Percentiles rank a stretch among this genome's conserved stretches.
Evolutionary conservation across 2,113 vertebrate genomes (phyloP).

Genomic region (Lates calcarifer): DNA sequence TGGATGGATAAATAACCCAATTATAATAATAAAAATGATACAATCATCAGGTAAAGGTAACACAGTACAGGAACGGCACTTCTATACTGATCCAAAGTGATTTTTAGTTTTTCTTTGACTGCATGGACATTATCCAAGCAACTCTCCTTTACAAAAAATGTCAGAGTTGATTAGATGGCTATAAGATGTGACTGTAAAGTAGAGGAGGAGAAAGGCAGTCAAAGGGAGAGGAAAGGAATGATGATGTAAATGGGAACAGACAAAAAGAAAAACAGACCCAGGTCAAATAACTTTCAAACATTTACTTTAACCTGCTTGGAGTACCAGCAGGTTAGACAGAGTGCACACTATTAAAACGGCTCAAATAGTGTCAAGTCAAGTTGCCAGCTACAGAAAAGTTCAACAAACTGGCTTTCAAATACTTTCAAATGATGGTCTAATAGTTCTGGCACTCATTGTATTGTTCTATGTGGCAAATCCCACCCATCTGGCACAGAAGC

Average conservation of each 20-base stretch:
- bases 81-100: neutral
- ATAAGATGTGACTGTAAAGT: slow-evolving; percentile 17
- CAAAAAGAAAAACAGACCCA: slow-evolving; percentile 32
- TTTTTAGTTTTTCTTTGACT: neutral
- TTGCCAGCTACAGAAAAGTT: slow-evolving; percentile 63
- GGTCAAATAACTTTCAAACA: slow-evolving; percentile 40
- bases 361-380: slow-evolving; percentile 53
- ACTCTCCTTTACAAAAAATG: slow-evolving; percentile 14
- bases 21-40: too few species aligned
- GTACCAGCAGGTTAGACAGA: slow-evolving; percentile 44
- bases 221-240: slow-evolving; percentile 9
- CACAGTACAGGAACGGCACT: neutral
- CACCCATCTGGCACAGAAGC: slow-evolving; percentile 67
- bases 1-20: neutral
- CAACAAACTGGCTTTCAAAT: slow-evolving; percentile 67
- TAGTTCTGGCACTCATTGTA: slow-evolving; percentile 67
- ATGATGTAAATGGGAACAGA: slow-evolving; percentile 39
- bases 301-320: slow-evolving; percentile 55
- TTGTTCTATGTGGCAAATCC: slow-evolving; percentile 73
- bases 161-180: slow-evolving; percentile 15
- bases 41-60: neutral
- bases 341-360: slow-evolving; percentile 53
- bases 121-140: slow-evolving; percentile 3
- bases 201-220: neutral
- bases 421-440: slow-evolving; percentile 71